A percentile compares a stretch with the other conserved stretches of the same genome.
Conservation (phyloP, 2,797 vertebrate species). For the Lutjanus argentimaculatus region DNA sequence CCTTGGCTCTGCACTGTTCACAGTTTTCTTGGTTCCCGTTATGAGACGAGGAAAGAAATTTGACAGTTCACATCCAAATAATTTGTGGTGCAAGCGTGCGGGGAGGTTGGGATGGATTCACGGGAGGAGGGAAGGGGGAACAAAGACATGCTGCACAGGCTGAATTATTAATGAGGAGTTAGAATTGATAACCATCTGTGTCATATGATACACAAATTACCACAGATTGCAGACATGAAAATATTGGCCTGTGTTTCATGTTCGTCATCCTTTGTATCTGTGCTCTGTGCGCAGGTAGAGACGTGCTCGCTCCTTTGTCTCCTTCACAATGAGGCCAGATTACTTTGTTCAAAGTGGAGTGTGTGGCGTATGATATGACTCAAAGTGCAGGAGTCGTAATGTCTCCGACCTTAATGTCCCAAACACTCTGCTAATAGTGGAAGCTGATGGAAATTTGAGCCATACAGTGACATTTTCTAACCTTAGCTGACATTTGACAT, state of each 20-base stretch:
- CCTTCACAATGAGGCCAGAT: not conserved
- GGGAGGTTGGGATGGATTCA: slow-evolving; percentile 32
- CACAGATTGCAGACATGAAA: slow-evolving; percentile 37
- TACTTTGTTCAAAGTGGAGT: slow-evolving; percentile 3
- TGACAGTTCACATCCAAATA: slow-evolving; percentile 17
- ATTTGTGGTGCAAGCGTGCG: not conserved
- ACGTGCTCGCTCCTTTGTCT: not conserved
- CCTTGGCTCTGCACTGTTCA: slow-evolving; percentile 15
- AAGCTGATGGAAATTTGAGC: slow-evolving; percentile 53
- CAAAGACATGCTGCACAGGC: slow-evolving; percentile 55
- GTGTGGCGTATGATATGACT: not conserved
- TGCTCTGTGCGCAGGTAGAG: not conserved
- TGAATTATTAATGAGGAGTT: slow-evolving; percentile 81
- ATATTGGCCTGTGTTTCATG: slow-evolving; percentile 14
- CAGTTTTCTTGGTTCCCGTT: slow-evolving; percentile 29
- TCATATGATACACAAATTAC: slow-evolving; percentile 62
- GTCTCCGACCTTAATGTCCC: slow-evolving; percentile 56
- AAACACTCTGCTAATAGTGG: slow-evolving; percentile 12
- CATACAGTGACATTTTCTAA: slow-evolving; percentile 45
- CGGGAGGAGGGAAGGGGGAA: slow-evolving; percentile 31
- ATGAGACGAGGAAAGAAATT: slow-evolving; percentile 46
- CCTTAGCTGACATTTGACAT: slow-evolving; percentile 5
- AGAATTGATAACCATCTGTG: slow-evolving; percentile 69
- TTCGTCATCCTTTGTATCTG: not conserved
- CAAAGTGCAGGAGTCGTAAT: slow-evolving; percentile 11